phyloP scores from a whole-genome alignment of 2,888 invertebrate genomes.

The Eubasilissa splendida region DNA sequence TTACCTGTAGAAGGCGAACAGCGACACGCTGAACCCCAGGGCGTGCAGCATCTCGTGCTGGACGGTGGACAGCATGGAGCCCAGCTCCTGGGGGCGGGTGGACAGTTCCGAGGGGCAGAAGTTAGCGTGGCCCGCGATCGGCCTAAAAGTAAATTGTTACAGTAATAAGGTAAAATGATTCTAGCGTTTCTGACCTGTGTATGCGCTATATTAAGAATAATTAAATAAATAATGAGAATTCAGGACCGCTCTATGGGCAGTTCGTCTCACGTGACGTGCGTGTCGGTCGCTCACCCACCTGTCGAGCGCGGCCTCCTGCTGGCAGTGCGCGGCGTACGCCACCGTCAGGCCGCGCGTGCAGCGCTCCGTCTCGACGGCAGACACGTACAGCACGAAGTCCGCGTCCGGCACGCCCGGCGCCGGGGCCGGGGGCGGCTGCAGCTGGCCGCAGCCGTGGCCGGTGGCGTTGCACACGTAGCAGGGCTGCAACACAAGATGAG shows the following conservation, averaged over 20 bases:
- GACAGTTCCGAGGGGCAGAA: constrained; percentile 96
- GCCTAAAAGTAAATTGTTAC: constrained; percentile 72
- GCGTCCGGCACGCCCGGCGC: constrained; percentile 84
- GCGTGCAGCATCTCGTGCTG: constrained; percentile 99
- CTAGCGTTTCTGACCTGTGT: no score
- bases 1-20: constrained; percentile 92
- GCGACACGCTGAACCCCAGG: constrained; percentile 95
- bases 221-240: neutral
- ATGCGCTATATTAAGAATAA: no score
- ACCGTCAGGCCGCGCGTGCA: constrained; percentile 93
- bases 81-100: constrained; percentile 91
- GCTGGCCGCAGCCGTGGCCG: constrained; percentile 84
- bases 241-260: neutral
- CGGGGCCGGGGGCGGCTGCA: constrained; percentile 84
- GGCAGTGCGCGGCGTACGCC: constrained; percentile 98
- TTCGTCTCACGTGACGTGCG: neutral
- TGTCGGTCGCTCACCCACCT: constrained; percentile 69
- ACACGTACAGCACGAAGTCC: constrained; percentile 97
- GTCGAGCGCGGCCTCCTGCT: constrained; percentile 94
- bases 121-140: constrained; percentile 99
- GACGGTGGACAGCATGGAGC: constrained; percentile 93
- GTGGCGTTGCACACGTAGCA: constrained; percentile 92
- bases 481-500: constrained; percentile 71
- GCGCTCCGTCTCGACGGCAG: constrained; percentile 93
- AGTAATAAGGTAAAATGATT: neutral